These are phyloP conservation scores for Musca vetustissima DNA, from an alignment of 1,140 invertebrate species.

Conservation along the genomic window DNA sequence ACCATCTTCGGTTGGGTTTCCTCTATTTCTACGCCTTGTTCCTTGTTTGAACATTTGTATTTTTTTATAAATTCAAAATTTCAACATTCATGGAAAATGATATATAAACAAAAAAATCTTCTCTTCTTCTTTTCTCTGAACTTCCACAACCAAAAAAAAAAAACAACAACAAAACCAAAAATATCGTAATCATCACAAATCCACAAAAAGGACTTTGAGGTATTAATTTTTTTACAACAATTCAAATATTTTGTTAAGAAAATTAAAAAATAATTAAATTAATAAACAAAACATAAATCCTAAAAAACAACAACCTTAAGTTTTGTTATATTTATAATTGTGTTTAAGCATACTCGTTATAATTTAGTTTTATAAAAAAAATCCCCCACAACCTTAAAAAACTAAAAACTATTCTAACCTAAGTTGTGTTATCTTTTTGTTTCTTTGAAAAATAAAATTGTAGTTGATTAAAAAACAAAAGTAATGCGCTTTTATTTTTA, in stretches of 20 bases:
- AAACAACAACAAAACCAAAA: not conserved
- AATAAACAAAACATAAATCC: not conserved
- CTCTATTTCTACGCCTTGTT: constrained; percentile 7
- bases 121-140: constrained; percentile 15
- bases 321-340: too few relatives aligned
- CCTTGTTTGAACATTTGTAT: constrained; percentile 4
- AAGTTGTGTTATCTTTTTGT: too few relatives aligned
- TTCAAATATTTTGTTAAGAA: constrained; percentile 23
- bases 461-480: too few relatives aligned
- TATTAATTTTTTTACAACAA: constrained; percentile 41
- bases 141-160: constrained; percentile 1
- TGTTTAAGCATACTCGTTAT: too few relatives aligned
- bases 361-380: too few relatives aligned
- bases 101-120: not conserved
- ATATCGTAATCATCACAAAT: constrained; percentile 17
- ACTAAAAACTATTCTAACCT: too few relatives aligned
- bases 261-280: constrained; percentile 8
- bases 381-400: too few relatives aligned
- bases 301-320: too few relatives aligned
- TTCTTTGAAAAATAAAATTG: too few relatives aligned
- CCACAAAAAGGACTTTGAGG: constrained; percentile 53
- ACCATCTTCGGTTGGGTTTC: not conserved
- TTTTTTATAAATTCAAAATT: not conserved
- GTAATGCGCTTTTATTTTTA: too few relatives aligned
- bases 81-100: not conserved